Percentiles rank a stretch among this genome's conserved stretches.
phyloP scores from a whole-genome alignment of 1,140 invertebrate genomes.

The Nixonia krombeini region DNA sequence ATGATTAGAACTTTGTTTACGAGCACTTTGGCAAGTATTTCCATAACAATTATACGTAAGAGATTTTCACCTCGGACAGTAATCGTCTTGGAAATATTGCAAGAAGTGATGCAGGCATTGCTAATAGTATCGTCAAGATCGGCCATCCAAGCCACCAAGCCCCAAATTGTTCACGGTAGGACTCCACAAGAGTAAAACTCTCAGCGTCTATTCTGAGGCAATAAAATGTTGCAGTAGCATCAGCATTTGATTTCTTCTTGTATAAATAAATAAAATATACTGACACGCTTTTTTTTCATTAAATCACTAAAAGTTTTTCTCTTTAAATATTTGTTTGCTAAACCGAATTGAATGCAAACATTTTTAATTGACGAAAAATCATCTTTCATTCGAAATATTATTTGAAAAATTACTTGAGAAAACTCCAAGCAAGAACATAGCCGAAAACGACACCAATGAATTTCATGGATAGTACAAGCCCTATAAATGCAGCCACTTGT shows the following conservation, averaged over 20 bases:
- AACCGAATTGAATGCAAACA: no score
- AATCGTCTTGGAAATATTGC: slow-evolving; percentile 65
- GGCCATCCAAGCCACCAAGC: slow-evolving; percentile 69
- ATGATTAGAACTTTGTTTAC: neutral
- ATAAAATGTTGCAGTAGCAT: slow-evolving; percentile 20
- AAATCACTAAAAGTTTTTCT: no score
- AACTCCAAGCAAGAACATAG: slow-evolving; percentile 65
- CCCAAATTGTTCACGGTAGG: slow-evolving; percentile 63
- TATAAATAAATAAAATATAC: neutral
- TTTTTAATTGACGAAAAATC: no score
- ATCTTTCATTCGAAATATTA: slow-evolving; percentile 9
- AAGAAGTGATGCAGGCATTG: slow-evolving; percentile 57
- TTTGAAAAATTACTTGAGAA: slow-evolving; percentile 58
- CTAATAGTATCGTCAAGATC: slow-evolving; percentile 56
- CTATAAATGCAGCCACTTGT: slow-evolving; percentile 72
- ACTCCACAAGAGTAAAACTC: slow-evolving; percentile 50
- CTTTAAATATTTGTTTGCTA: no score
- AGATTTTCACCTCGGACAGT: slow-evolving; percentile 58
- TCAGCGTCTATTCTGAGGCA: slow-evolving; percentile 60
- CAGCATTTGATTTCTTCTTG: slow-evolving; percentile 18
- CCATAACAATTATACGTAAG: neutral
- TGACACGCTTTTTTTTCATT: no score
- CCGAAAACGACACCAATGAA: slow-evolving; percentile 66
- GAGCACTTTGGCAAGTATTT: no score
- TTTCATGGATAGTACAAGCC: slow-evolving; percentile 59